Conservation (phyloP, 2,888 invertebrate genomes). For the Sycophila texana region DNA sequence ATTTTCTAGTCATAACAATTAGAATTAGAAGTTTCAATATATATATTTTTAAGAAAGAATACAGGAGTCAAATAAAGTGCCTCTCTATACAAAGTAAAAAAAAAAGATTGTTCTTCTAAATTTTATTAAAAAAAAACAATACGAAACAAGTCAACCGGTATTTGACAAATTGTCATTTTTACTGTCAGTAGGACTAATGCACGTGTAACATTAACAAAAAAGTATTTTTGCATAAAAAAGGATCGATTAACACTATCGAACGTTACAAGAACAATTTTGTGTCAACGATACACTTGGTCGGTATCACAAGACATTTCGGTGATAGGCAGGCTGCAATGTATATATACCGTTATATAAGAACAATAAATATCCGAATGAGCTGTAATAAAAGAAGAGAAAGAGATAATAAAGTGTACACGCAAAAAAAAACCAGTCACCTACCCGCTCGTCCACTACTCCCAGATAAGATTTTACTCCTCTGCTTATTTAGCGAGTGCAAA, state of each 20-base stretch:
- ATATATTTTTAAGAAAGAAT: no score
- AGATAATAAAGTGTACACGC: slow-evolving; percentile 32
- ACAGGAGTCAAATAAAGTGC: no score
- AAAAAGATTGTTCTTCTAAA: no score
- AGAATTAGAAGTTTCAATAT: no score
- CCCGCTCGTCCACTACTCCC: slow-evolving; percentile 15
- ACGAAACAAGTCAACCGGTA: no score
- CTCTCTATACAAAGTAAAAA: no score
- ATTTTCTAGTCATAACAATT: no score
- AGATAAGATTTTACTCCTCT: slow-evolving; percentile 15
- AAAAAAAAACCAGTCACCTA: slow-evolving; percentile 27
- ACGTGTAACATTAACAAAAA: background rate
- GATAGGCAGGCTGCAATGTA: slow-evolving; percentile 16
- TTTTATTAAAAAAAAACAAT: no score
- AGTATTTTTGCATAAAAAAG: background rate
- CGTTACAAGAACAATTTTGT: slow-evolving; percentile 1
- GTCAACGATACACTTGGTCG: background rate
- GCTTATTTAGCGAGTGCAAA: slow-evolving; percentile 19
- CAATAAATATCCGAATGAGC: slow-evolving; percentile 36
- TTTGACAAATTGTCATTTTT: no score
- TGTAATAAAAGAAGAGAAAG: slow-evolving; percentile 34
- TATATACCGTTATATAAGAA: slow-evolving; percentile 32
- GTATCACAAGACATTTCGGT: background rate
- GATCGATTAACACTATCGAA: background rate
- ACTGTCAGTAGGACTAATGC: no score